phyloP scores from a whole-genome alignment of 2,888 invertebrate genomes.

The Caenorhabditis sp. region DNA sequence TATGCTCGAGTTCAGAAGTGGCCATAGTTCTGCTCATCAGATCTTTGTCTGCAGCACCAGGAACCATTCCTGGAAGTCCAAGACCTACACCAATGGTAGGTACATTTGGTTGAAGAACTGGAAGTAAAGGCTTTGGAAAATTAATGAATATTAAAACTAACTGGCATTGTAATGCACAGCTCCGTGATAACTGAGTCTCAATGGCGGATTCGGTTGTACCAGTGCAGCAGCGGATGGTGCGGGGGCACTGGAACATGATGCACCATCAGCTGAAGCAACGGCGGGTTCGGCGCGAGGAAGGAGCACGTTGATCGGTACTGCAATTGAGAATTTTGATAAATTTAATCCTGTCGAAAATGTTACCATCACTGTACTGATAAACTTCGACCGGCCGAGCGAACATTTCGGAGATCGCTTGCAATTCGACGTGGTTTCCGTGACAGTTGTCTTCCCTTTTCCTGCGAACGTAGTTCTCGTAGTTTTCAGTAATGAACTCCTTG shows the following conservation, averaged over 20 bases:
- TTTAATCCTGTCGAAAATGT: too few relatives aligned
- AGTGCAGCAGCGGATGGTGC: neutral
- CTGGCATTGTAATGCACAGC: conserved; percentile 91
- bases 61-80: conserved; percentile 87
- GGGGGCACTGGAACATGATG: conserved; percentile 2
- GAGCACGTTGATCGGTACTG: conserved; percentile 90
- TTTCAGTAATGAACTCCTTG: conserved; percentile 92
- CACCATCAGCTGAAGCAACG: neutral
- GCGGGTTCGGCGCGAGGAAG: conserved; percentile 85
- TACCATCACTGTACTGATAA: conserved; percentile 89
- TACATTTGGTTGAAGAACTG: conserved; percentile 90
- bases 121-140: conserved; percentile 11
- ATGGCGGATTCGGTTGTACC: conserved; percentile 85
- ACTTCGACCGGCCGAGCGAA: conserved; percentile 93
- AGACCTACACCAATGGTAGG: conserved; percentile 90
- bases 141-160: conserved; percentile 31
- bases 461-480: conserved; percentile 90
- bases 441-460: conserved; percentile 90
- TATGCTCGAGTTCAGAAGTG: conserved; percentile 72
- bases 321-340: conserved; percentile 15
- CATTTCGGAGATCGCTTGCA: conserved; percentile 93
- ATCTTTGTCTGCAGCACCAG: conserved; percentile 77
- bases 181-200: conserved; percentile 91
- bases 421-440: conserved; percentile 94
- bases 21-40: conserved; percentile 72